Conservation (phyloP, 2,113 vertebrate genomes). For the Hyaena hyaena region DNA sequence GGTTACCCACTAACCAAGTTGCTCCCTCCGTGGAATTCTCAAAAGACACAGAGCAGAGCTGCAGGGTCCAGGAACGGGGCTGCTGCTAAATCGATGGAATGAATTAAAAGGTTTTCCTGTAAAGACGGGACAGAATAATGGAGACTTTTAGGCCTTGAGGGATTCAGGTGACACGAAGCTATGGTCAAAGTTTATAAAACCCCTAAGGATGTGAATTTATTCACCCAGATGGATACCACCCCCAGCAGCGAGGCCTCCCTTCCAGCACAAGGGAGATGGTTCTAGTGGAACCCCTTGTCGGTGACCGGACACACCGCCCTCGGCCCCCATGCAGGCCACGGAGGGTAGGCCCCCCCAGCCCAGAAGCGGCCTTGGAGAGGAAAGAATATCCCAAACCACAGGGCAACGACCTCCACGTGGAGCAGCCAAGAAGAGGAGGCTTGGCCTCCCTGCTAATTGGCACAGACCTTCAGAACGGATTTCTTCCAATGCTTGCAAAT, state of each 20-base stretch:
- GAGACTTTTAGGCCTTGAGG: neutral
- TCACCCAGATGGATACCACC: neutral
- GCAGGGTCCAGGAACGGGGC: neutral
- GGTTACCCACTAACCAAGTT: neutral
- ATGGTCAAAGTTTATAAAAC: neutral
- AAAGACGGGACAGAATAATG: neutral
- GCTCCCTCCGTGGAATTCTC: neutral
- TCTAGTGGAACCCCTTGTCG: neutral
- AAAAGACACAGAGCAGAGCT: neutral
- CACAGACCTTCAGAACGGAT: slow-evolving; percentile 16
- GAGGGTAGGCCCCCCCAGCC: neutral
- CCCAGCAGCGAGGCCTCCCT: neutral
- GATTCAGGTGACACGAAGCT: neutral
- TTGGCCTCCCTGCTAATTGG: neutral
- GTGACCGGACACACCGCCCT: neutral
- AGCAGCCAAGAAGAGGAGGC: neutral
- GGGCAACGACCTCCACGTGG: neutral
- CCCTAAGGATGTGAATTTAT: neutral
- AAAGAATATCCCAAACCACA: neutral
- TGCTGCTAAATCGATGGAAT: neutral
- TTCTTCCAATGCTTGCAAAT: slow-evolving; percentile 34
- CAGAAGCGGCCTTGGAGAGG: neutral
- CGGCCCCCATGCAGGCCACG: neutral
- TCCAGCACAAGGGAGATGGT: neutral
- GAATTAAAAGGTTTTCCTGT: neutral